Base-by-base conservation (phyloP, 2,797 vertebrate species). In the Benthosema pterotum region DNA sequence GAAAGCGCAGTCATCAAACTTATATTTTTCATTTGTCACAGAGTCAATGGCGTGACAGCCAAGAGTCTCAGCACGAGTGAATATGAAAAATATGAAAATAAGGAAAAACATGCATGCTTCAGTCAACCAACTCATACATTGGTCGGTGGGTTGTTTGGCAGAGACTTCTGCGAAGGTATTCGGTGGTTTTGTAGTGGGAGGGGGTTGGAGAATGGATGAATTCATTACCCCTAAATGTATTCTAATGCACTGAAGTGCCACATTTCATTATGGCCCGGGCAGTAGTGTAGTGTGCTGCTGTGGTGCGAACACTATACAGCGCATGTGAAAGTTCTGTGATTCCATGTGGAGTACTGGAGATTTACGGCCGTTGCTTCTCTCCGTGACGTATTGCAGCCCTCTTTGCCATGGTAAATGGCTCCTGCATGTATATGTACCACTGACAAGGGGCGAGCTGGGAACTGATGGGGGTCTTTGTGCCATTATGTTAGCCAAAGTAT, bases 21-120 rank as follows among this genome's bases (percentile, higher is more conserved):
- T 57, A 50, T 63, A 73, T 71, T 74, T 80, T 73, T 69, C 73
- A 82, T 84, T 80, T 83, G 75, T 84, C 83, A 82, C 75, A n/a
- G 65, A 78, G 81, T 70, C 79, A 60, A 22, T 14, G 68, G 80
- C 66, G 49, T 80, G 82, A 82, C 72, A 43, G 47, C 52, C 47
- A 38, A 11, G 8, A 59, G 4, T 19, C 65, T 65, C 55, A 48
- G 54, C 51, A 32, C 6, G 47, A 63, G 56, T 62, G 67, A 65
- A 77, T 59, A 65, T 47, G 52, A 15, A 32, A 60, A 72, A 80
- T 43, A 22, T 42, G 59, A 73, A 73, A 14, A 52, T 52, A 49
- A 56, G 50, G 18, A 65, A 63, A 42, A 17, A 51, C 64, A 11
- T 64, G 65, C 56, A 46, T 11, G 9, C 7, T 38, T 38, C 32